Base-by-base conservation (phyloP, 2,888 invertebrate species). In the Drosophila maculinotata region DNA sequence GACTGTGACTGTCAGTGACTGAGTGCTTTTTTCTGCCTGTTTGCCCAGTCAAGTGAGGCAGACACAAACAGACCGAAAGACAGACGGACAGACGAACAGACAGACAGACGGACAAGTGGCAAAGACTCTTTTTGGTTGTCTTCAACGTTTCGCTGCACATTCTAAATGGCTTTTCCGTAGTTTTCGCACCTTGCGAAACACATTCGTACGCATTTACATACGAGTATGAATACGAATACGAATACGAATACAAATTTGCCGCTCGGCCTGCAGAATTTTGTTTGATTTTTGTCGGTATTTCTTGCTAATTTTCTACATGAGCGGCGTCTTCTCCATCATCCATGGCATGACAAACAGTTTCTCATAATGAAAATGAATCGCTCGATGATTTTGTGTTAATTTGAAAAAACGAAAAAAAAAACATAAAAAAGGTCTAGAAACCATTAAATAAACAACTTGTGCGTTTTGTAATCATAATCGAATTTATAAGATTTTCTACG, bases 91-190 rank as follows among this genome's bases (percentile, higher is more conserved):
- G 20, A 38, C 33, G 25, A 8, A 20, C 10, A 10, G 26, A 36
- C 35, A 8, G 7, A 35, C 14, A 23, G 30, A 26, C 31, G 15
- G 20, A 20, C 69, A 68, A 59, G 35, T 45, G 69, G 68, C 68
- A 72, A 59, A 72, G 62, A 54, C 70, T 63, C 39, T 36, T n/a
- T 25, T 36, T 53, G 53, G 48, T 65, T 64, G 76, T 58, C 74
- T 83, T 89, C 84, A 86, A 89, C 89, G 87, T 88, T 82, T 89
- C 89, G 90, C 70, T 89, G 86, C 89, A 90, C 90, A 90, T 86
- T 89, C 87, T 90, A 80, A 89, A 87, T 82, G 86, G 68, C 77
- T 73, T 68, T 76, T 80, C 73, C 87, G 81, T 73, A 83, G 73
- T 83, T 88, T 79, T 85, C 86, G 83, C 89, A 73, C 76, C 86